Conservation (phyloP, 1,140 invertebrate genomes). For the Lordiphosa stackelbergi region DNA sequence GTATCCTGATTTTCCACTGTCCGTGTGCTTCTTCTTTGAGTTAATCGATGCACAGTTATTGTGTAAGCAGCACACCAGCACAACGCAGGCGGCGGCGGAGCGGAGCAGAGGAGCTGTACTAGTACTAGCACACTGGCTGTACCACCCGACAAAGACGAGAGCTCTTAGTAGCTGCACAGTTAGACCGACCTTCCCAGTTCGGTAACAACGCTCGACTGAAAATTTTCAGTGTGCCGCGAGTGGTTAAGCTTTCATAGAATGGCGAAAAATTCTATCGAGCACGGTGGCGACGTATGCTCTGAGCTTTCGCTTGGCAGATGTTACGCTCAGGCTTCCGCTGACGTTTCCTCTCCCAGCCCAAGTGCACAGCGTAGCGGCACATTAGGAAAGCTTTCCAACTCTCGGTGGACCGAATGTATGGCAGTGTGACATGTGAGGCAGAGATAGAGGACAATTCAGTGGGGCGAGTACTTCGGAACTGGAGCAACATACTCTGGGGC, state of each 20-base stretch:
- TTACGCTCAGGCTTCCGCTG: constrained; percentile 32
- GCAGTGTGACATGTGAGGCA: constrained; percentile 54
- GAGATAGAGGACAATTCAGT: constrained; percentile 34
- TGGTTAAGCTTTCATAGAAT: constrained; percentile 74
- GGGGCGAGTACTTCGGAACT: constrained; percentile 56
- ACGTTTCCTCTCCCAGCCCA: not conserved
- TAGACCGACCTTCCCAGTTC: constrained; percentile 75
- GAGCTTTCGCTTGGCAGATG: constrained; percentile 62
- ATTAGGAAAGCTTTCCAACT: constrained; percentile 54
- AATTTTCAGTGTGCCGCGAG: constrained; percentile 73
- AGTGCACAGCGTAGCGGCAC: not conserved
- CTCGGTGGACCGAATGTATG: constrained; percentile 54
- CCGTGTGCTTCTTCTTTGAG: constrained; percentile 67
- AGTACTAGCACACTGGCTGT: constrained; percentile 59
- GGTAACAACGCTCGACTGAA: constrained; percentile 77
- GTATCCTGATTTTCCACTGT: constrained; percentile 41
- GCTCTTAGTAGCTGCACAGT: constrained; percentile 63
- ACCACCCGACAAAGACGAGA: constrained; percentile 74
- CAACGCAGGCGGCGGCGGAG: constrained; percentile 58
- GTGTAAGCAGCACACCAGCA: constrained; percentile 72
- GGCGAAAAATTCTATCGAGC: constrained; percentile 33
- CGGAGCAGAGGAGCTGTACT: constrained; percentile 67
- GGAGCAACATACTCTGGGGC: constrained; percentile 44
- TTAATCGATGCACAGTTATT: constrained; percentile 75
- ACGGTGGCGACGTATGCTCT: constrained; percentile 11